phyloP scores from a whole-genome alignment of 2,888 invertebrate genomes.

The Platycheirus albimanus region DNA sequence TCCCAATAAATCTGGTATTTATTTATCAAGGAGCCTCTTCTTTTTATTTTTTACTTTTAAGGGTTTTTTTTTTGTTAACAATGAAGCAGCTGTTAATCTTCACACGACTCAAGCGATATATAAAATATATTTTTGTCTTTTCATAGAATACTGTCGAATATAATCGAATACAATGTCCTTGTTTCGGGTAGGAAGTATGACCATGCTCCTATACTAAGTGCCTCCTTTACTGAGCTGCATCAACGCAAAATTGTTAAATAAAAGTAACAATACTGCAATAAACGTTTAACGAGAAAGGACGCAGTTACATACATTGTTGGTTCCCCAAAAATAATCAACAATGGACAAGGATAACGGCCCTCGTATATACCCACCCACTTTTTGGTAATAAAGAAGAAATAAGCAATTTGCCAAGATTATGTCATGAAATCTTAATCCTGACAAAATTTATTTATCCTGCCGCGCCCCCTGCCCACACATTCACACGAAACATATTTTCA shows the following conservation, averaged over 20 bases:
- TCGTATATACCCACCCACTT: conserved; percentile 1
- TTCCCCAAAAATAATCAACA: conserved; percentile 57
- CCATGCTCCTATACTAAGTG: background rate
- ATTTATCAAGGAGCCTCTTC: no score
- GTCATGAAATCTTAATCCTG: conserved; percentile 70
- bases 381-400: conserved; percentile 31
- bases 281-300: conserved; percentile 67
- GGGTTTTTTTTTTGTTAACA: background rate
- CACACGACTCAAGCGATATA: conserved; percentile 13
- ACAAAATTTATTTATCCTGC: conserved; percentile 47
- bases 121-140: background rate
- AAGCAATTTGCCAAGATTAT: conserved; percentile 58
- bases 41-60: no score
- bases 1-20: no score
- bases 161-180: background rate
- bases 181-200: background rate
- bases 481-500: background rate
- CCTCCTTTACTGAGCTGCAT: conserved; percentile 30
- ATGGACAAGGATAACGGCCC: conserved; percentile 17
- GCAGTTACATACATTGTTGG: conserved; percentile 63
- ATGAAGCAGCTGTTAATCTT: conserved; percentile 15
- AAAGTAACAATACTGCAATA: conserved; percentile 47
- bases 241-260: conserved; percentile 14
- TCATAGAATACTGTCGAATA: background rate
- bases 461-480: background rate